These are phyloP conservation scores for Lasioglossum villosulum DNA, from an alignment of 2,888 invertebrate species.

Conservation along the genomic window DNA sequence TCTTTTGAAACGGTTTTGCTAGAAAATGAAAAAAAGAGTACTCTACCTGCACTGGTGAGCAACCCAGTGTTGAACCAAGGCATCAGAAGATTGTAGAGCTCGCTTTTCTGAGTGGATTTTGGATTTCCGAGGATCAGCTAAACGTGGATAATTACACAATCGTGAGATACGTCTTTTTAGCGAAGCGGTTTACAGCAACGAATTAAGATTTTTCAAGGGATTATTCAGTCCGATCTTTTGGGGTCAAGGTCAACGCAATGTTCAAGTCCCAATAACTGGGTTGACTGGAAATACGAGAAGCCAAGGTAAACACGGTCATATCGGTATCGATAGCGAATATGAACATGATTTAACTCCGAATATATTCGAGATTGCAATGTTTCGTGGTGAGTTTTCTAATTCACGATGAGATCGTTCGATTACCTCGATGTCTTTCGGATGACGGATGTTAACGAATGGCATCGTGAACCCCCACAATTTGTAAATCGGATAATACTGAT, in stretches of 20 bases:
- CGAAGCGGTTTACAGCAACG: background rate
- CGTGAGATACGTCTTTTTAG: background rate
- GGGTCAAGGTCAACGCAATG: no score
- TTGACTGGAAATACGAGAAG: no score
- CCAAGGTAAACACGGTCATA: no score
- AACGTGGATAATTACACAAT: slow-evolving; percentile 8
- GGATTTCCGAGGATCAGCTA: slow-evolving; percentile 79
- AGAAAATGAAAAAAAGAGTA: background rate
- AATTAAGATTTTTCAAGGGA: background rate
- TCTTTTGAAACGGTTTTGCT: background rate
- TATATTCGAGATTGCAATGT: background rate
- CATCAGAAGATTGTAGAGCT: slow-evolving; percentile 81
- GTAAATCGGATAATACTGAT: slow-evolving; percentile 75
- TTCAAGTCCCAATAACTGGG: no score
- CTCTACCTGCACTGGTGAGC: slow-evolving; percentile 82
- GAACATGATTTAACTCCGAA: background rate
- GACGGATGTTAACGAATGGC: slow-evolving; percentile 68
- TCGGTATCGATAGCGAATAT: no score
- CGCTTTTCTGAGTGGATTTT: slow-evolving; percentile 81
- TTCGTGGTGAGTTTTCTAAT: no score
- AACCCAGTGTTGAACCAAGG: slow-evolving; percentile 85
- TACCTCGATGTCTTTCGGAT: slow-evolving; percentile 80
- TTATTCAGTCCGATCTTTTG: no score
- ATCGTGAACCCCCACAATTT: slow-evolving; percentile 67
- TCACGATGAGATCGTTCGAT: background rate